phyloP scores from a whole-genome alignment of 2,113 vertebrate species.

The Cololabis saira region DNA sequence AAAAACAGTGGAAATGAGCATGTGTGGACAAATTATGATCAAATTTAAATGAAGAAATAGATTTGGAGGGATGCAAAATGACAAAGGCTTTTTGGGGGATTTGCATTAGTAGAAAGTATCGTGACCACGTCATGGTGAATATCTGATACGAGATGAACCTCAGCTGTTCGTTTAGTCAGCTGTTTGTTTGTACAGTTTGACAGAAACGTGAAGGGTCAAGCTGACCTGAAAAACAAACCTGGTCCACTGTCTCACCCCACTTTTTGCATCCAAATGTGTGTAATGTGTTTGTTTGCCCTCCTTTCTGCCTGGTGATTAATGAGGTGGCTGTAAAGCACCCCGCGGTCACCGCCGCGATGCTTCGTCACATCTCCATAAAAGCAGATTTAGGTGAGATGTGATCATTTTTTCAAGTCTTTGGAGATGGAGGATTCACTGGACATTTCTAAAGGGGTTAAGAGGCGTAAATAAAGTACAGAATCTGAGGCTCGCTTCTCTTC shows the following conservation, averaged over 20 bases:
- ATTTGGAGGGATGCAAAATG: no score
- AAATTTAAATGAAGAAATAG: no score
- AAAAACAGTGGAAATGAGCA: no score
- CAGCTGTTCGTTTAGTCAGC: conserved; percentile 16
- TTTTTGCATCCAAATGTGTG: conserved; percentile 28
- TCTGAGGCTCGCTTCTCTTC: no score
- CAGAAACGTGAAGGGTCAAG: conserved; percentile 17
- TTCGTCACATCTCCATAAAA: not conserved
- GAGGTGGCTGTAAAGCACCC: conserved; percentile 1
- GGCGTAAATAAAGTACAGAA: no score
- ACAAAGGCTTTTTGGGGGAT: no score
- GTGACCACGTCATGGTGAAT: not conserved
- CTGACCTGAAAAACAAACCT: conserved; percentile 22
- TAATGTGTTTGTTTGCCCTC: not conserved
- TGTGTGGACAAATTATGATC: no score
- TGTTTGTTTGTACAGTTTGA: conserved; percentile 10
- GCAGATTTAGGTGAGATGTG: no score
- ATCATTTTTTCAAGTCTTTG: no score
- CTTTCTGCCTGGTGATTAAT: conserved; percentile 8
- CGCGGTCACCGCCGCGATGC: not conserved
- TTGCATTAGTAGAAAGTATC: not conserved
- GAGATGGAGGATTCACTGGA: no score
- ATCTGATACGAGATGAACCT: not conserved
- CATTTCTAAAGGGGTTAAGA: no score
- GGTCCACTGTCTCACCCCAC: no score